Evolutionary conservation across 2,888 invertebrate genomes (phyloP).

Genomic region (Podabrus alpinus): DNA sequence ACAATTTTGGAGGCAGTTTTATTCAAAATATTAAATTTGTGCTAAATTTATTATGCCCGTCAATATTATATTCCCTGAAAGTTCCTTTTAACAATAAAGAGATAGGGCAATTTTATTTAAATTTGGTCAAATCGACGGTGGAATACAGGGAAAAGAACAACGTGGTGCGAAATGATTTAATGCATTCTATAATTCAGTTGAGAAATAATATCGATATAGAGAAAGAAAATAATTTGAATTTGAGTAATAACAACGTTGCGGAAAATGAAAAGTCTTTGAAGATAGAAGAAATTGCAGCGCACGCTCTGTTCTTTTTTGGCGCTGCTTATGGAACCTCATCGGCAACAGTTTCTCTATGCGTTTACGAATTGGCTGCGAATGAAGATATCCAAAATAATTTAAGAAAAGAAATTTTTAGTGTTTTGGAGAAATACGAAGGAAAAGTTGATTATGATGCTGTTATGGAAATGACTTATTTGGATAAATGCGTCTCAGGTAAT

Average conservation of each 20-base stretch:
- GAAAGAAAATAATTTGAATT: background rate
- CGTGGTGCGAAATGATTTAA: background rate
- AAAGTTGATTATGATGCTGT: constrained; percentile 56
- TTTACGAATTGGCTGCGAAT: constrained; percentile 58
- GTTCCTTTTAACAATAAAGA: background rate
- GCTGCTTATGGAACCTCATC: constrained; percentile 53
- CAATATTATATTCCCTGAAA: background rate
- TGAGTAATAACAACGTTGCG: background rate
- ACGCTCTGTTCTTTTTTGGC: constrained; percentile 41
- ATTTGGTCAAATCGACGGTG: background rate
- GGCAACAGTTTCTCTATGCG: constrained; percentile 52
- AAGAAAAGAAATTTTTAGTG: constrained; percentile 52
- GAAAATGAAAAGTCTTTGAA: constrained; percentile 6
- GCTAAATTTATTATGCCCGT: background rate
- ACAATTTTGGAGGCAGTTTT: constrained; percentile 34
- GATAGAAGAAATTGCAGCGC: constrained; percentile 33
- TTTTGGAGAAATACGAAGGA: constrained; percentile 49
- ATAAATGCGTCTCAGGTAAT: constrained; percentile 52
- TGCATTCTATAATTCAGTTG: constrained; percentile 6
- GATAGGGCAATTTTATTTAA: background rate
- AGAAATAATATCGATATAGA: background rate
- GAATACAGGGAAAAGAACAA: constrained; percentile 1
- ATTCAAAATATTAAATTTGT: background rate
- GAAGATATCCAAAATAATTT: constrained; percentile 54
- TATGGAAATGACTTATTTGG: constrained; percentile 57